Evolutionary conservation across 2,113 vertebrate genomes (phyloP).

Genomic region (Trogon surrucura): DNA sequence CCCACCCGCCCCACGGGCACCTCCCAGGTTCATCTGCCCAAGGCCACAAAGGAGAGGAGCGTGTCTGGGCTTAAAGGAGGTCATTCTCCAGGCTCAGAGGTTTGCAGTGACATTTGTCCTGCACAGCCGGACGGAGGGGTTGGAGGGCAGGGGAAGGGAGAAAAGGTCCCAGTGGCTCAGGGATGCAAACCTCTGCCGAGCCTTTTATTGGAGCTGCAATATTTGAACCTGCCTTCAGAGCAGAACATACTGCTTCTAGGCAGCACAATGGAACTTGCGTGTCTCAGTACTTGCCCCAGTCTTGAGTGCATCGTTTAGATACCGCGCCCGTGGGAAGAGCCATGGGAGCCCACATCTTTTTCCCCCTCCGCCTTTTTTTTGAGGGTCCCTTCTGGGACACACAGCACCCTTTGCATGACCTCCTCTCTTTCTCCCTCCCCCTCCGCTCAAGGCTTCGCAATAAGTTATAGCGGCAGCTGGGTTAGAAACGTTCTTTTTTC

Average conservation of each 20-base stretch:
- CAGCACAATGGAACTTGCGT: neutral
- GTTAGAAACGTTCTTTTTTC: slow-evolving; percentile 8
- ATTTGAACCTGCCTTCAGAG: neutral
- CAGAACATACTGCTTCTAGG: rapidly evolving
- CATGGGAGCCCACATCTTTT: neutral
- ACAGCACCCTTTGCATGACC: neutral
- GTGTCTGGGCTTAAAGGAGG: slow-evolving; percentile 71
- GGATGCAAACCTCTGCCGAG: slow-evolving; percentile 76
- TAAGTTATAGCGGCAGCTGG: slow-evolving; percentile 43
- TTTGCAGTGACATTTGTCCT: slow-evolving; percentile 77
- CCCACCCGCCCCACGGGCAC: slow-evolving; percentile 27
- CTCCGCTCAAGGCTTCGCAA: neutral
- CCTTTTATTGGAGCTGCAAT: neutral
- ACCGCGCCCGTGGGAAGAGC: rapidly evolving
- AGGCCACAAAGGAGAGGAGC: slow-evolving; percentile 77
- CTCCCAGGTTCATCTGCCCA: slow-evolving; percentile 77
- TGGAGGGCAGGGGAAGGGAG: neutral
- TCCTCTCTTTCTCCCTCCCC: neutral
- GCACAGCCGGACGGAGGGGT: slow-evolving; percentile 81
- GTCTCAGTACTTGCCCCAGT: rapidly evolving
- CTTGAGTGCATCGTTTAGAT: rapidly evolving
- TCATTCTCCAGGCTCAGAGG: slow-evolving; percentile 74
- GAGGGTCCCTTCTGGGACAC: neutral
- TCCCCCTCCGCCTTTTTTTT: neutral
- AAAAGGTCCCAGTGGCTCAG: slow-evolving; percentile 76